These are phyloP conservation scores for Drosophila mulleri DNA, from an alignment of 2,888 invertebrate genomes.

Conservation along the genomic window DNA sequence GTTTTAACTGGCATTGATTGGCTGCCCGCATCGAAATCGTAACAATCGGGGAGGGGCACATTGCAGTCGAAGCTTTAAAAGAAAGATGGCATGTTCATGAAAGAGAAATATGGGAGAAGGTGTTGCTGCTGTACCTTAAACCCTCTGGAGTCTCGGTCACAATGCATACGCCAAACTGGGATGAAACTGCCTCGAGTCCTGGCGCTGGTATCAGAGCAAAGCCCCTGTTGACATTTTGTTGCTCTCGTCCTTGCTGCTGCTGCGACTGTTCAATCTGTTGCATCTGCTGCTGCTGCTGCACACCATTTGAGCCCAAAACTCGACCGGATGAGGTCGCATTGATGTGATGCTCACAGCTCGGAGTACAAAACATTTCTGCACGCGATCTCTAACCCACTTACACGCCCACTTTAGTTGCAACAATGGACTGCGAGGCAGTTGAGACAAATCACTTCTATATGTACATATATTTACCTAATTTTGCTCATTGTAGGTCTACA, in stretches of 20 bases:
- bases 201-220: constrained; percentile 25
- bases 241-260: neutral
- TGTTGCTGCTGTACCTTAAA: constrained; percentile 42
- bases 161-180: constrained; percentile 53
- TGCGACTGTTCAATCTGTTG: too few species aligned
- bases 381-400: neutral
- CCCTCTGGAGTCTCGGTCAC: constrained; percentile 64
- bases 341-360: constrained; percentile 54
- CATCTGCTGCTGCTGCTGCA: neutral
- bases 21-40: constrained; percentile 41
- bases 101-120: neutral
- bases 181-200: constrained; percentile 15
- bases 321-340: constrained; percentile 44
- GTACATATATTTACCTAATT: constrained; percentile 21
- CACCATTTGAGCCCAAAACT: neutral
- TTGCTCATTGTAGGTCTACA: constrained; percentile 25
- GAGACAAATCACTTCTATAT: neutral
- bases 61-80: constrained; percentile 54
- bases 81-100: neutral
- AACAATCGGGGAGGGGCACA: constrained; percentile 55
- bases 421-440: constrained; percentile 22
- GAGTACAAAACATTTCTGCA: constrained; percentile 58
- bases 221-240: constrained; percentile 10
- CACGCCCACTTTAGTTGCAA: constrained; percentile 7
- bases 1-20: constrained; percentile 9